Evolutionary conservation across 2,888 invertebrate genomes (phyloP), one percentile per base, ranked within the genome.

Genomic region (Pycnomerus fuliginosus): DNA sequence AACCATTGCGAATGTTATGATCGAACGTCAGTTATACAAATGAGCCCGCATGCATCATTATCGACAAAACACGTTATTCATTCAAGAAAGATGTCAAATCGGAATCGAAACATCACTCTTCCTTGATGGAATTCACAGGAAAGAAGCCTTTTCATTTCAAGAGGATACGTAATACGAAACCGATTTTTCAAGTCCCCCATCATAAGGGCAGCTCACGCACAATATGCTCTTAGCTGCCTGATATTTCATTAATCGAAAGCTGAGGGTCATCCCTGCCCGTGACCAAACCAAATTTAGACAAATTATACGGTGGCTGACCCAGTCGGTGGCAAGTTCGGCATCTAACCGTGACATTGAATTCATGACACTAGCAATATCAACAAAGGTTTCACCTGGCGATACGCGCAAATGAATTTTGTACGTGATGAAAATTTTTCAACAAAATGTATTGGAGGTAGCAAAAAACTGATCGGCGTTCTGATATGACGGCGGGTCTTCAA

Each of bases 281-380:
- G 48, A 48, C 48, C 35, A 34, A 34, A 20, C 29, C 24, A 33
- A 47, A 47, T 47, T 47, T 47, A 43, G 38, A 47, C 38, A 47
- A 43, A 47, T 47, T 47, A 36, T 24, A 36, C 46, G 46, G 41
- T 31, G 31, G 31, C 28, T 17, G 30, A 39, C 39, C 15, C 16
- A 15, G 38, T 47, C 47, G 39, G 47, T 42, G 34, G 48, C 40
- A 35, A 43, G 44, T 40, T 30, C 47, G 31, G 41, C 47, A 50
- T 44, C 47, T 47, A 47, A 50, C 37, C 50, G 50, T 50, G 46
- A 50, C 50, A 50, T 50, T 48, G 47, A 40, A 44, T 44, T 34
- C 47, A 50, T 50, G 50, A 50, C 50, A 48, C 47, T 16, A 50
- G 36, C 38, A 43, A 37, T 36, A 47, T 44, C 50, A 47, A 50